These are phyloP conservation scores for Dipodomys stephensi DNA, from an alignment of 2,113 vertebrate genomes.

Conservation along the genomic window DNA sequence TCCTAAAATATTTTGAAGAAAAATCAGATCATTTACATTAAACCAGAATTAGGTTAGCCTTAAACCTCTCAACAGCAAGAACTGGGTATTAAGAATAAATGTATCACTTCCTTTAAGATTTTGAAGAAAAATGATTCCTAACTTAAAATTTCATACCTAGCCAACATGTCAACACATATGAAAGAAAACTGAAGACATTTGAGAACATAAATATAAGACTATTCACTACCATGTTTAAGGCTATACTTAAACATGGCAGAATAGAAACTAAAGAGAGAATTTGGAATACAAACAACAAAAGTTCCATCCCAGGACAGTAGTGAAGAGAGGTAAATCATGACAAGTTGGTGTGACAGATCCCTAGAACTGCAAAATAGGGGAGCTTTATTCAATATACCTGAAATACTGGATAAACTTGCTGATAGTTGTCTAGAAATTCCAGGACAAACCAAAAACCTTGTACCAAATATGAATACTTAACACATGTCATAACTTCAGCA, in stretches of 20 bases:
- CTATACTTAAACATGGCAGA: background rate
- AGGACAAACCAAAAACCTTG: background rate
- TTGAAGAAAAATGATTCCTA: slow-evolving; percentile 1
- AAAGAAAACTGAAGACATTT: background rate
- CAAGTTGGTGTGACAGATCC: background rate
- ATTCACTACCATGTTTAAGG: background rate
- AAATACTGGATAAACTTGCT: background rate
- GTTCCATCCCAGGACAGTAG: background rate
- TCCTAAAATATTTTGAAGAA: background rate
- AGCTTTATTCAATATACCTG: background rate
- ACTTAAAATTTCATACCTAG: background rate
- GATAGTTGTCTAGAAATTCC: background rate
- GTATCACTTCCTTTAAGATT: background rate
- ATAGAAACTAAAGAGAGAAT: background rate
- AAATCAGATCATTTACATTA: background rate
- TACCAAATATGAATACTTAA: background rate
- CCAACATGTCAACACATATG: background rate
- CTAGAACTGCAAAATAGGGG: background rate
- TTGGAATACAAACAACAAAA: background rate
- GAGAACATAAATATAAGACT: background rate
- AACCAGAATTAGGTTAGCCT: background rate
- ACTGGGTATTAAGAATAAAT: background rate
- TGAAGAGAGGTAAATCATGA: background rate
- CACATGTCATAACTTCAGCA: background rate
- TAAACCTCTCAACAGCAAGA: background rate